Percentiles rank a stretch among this genome's conserved stretches.
Evolutionary conservation across 2,797 vertebrate genomes (phyloP).

Genomic region (Petrocephalus sullivani): DNA sequence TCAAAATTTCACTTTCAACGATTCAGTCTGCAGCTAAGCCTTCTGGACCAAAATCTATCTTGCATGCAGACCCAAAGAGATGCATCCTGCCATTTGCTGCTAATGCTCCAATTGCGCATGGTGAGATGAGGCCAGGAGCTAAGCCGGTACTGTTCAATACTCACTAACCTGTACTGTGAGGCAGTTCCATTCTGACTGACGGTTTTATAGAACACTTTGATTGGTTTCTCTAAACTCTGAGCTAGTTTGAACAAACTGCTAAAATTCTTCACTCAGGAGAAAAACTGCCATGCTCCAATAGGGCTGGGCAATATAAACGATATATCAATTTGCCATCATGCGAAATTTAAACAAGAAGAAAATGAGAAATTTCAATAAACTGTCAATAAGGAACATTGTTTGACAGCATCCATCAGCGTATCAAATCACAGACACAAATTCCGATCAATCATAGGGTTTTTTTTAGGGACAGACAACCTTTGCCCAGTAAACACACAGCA

Average conservation of each 20-base stretch:
- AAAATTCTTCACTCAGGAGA: neutral
- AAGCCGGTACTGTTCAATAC: neutral
- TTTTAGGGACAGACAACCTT: neutral
- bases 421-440: neutral
- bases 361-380: neutral
- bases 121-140: neutral
- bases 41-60: neutral
- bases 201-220: neutral
- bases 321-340: neutral
- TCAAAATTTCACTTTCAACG: neutral
- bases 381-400: neutral
- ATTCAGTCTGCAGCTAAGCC: neutral
- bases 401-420: neutral
- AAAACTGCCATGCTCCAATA: neutral
- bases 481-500: neutral
- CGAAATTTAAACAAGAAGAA: neutral
- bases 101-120: neutral
- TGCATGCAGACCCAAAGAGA: neutral
- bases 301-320: neutral
- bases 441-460: neutral
- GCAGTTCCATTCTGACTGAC: neutral
- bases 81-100: neutral
- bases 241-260: neutral
- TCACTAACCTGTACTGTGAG: neutral
- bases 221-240: neutral